Percentiles rank a stretch among this genome's conserved stretches.
phyloP scores from a whole-genome alignment of 2,888 invertebrate species.

The Leptopterna dolabrata region DNA sequence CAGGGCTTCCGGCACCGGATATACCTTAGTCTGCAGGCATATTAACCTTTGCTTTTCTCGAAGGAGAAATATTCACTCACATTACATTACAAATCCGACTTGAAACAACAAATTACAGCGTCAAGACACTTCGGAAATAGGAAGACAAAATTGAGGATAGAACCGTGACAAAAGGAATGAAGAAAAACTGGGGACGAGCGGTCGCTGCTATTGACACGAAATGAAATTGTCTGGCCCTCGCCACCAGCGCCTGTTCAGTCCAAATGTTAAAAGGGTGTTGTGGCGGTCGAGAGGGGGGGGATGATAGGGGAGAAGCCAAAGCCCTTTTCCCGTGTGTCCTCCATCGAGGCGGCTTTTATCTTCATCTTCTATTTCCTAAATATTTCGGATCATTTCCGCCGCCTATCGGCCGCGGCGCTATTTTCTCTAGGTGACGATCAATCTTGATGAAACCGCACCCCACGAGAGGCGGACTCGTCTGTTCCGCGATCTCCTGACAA shows the following conservation, averaged over 20 bases:
- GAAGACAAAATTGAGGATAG: background rate
- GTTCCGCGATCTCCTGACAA: background rate
- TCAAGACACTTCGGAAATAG: background rate
- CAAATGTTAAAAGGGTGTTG: background rate
- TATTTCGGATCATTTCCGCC: slow-evolving; percentile 35
- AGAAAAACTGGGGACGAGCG: slow-evolving; percentile 23
- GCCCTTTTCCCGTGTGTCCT: background rate
- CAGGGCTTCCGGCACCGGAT: too few species aligned
- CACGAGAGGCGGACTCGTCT: background rate
- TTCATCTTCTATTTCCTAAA: slow-evolving; percentile 47
- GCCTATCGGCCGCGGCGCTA: background rate
- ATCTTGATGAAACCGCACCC: slow-evolving; percentile 30
- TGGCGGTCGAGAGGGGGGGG: too few species aligned
- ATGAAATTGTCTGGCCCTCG: slow-evolving; percentile 34
- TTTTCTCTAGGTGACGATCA: background rate
- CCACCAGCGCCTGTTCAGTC: background rate
- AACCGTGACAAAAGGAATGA: background rate
- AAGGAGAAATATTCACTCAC: too few species aligned
- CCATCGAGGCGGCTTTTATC: slow-evolving; percentile 37
- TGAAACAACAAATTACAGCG: too few species aligned
- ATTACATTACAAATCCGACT: too few species aligned
- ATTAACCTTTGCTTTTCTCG: too few species aligned
- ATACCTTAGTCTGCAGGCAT: too few species aligned
- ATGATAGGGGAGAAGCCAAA: background rate
- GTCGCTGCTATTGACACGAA: slow-evolving; percentile 45